Evolutionary conservation across 2,888 invertebrate genomes (phyloP), one percentile per base, ranked within the genome.

Genomic region (Zhengitettix transpicula): DNA sequence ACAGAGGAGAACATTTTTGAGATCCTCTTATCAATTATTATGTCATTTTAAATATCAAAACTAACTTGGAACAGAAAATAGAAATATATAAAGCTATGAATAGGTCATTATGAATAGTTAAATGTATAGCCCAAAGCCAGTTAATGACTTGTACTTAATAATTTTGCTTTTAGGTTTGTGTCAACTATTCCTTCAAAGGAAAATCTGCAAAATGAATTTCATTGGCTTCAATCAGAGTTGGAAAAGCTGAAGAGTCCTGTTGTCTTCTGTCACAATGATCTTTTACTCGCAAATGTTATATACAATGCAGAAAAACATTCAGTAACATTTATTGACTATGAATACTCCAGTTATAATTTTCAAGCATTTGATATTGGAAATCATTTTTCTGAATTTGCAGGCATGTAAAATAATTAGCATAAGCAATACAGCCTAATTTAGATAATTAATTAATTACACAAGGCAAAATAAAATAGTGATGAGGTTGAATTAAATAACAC

Each of bases 201-300:
- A 67, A 79, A 77, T 69, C 76, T 95, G 67, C 77, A 82, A 71
- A 75, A 80, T 66, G 89, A 92, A 72, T 83, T 87, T 69, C 76
- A 78, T 64, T 73, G 74, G 61, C 75, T 89, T 67, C 84, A 84
- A 71, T 74, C 75, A 56, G 78, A 77, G 66, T 76, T 93, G 69
- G 76, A 76, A 64, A 75, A 78, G 69, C 73, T 84, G 54, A 75
- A 80, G 66, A 89, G 83, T 78, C 88, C 89, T 52, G 74, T 94
- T 65, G 96, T 95, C 62, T 96, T 96, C 78, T 87, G 90, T 73
- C 99, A 99, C 78, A 99, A 99, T 77, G 99, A 99, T 79, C 81
- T 97, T 65, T 81, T 99, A 68, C 79, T 98, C 70, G 92, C 88
- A 69, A 99, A 99, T 77, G 85, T 99, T 64, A 83, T 99, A 67